Evolutionary conservation across 2,797 vertebrate species (phyloP).

Genomic region (Melanotaenia trifasciata): DNA sequence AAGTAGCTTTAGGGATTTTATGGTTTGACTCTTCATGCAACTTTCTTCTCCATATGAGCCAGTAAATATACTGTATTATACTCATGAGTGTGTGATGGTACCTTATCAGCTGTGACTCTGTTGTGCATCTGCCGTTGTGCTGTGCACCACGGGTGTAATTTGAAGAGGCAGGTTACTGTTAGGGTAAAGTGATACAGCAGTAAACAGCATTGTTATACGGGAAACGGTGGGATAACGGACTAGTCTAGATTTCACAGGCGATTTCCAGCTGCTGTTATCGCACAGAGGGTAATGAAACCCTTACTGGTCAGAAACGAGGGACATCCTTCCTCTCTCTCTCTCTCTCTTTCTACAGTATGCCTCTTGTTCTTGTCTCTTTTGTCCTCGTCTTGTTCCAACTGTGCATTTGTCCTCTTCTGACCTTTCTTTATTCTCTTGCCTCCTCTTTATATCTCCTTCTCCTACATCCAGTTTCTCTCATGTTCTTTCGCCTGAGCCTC

Average conservation of each 20-base stretch:
- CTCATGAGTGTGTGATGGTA: constrained; percentile 26
- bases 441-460: constrained; percentile 18
- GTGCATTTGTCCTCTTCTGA: constrained; percentile 26
- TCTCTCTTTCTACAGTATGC: too few species aligned
- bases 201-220: constrained; percentile 67
- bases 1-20: constrained; percentile 4
- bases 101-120: constrained; percentile 63
- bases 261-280: constrained; percentile 71
- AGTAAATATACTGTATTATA: background rate
- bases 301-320: constrained; percentile 48
- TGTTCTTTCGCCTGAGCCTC: constrained; percentile 39
- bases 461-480: constrained; percentile 7
- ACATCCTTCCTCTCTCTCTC: constrained; percentile 36
- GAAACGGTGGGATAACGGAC: constrained; percentile 70
- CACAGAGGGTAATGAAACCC: constrained; percentile 67
- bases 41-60: background rate
- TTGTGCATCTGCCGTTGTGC: constrained; percentile 34
- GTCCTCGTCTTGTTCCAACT: constrained; percentile 26
- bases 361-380: constrained; percentile 26
- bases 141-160: constrained; percentile 59
- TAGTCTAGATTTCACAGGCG: constrained; percentile 72
- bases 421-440: constrained; percentile 38
- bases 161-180: constrained; percentile 75
- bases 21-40: constrained; percentile 2
- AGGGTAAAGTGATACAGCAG: constrained; percentile 75